These are phyloP conservation scores for Tyrannus savana DNA, from an alignment of 2,113 vertebrate species.

Conservation along the genomic window DNA sequence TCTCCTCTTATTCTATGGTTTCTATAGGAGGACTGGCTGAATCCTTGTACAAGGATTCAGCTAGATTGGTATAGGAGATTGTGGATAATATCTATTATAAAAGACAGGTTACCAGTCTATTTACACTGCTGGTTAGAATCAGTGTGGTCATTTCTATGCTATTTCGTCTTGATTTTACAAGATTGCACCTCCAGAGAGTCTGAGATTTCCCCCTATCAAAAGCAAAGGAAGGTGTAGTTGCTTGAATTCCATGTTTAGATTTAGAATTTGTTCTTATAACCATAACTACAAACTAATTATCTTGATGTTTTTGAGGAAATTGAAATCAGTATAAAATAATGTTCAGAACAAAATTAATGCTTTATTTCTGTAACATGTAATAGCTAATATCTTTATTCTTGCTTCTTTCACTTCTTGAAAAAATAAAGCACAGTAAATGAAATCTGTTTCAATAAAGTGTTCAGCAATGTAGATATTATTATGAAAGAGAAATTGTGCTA, in stretches of 20 bases:
- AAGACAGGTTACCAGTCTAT: not conserved
- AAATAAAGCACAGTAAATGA: not conserved
- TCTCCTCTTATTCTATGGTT: not conserved
- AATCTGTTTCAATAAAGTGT: not conserved
- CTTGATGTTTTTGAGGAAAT: not conserved
- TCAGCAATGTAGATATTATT: not conserved
- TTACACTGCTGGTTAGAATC: not conserved
- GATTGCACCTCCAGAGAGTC: not conserved
- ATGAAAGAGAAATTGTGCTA: not conserved
- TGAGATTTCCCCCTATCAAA: not conserved
- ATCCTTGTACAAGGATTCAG: not conserved
- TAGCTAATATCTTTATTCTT: not conserved
- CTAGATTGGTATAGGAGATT: not conserved
- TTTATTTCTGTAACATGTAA: not conserved
- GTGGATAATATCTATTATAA: not conserved
- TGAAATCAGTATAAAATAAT: not conserved
- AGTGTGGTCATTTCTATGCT: not conserved
- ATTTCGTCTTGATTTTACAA: conserved; percentile 29
- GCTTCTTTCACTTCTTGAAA: not conserved
- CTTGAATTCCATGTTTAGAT: not conserved
- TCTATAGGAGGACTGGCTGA: not conserved
- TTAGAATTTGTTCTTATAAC: not conserved
- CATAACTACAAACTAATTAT: not conserved
- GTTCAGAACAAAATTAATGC: not conserved
- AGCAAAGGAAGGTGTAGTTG: not conserved